Evolutionary conservation across 2,797 vertebrate species (phyloP), one percentile per base, ranked within the genome.

Genomic region (Bufotes viridis): DNA sequence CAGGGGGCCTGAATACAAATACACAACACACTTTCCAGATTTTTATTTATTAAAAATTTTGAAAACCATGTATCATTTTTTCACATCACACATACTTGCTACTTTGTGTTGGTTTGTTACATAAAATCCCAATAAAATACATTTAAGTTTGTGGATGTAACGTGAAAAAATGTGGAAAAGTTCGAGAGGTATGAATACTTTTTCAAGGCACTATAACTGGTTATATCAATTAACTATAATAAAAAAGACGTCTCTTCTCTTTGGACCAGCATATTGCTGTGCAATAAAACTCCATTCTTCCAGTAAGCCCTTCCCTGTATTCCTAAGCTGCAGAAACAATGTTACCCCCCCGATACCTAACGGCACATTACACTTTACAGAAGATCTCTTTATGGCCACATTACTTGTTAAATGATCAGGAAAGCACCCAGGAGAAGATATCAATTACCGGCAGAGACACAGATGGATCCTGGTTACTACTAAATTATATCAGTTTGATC

Each of bases 401-500:
- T 86, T 79, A 80, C 85, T 42, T 80, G 76, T 57, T 86, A 86
- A 86, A 86, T 86, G 85, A 34, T 34, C 85, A 80, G 51, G 63
- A 78, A 69, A 69, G 49, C 53, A 80, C 76, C 70, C 51, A 14
- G 49, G 76, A 86, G 49, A 86, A 78, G 85, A 70, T 69, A 86
- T 86, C 51, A 80, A 86, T 86, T 86, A 79, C 63, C 7, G n/a
- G 51, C 76, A 70, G 49, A 24, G 63, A 67, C 85, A 78, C 49
- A 86, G 79, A 86, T 49, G 63, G 60, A 78, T 78, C 84, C 24
- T 51, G 11, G 49, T 34, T 34, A 69, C 85, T 70, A 80, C 67
- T 29, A 78, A 78, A 86, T 83, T 17, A 85, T 75, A 84, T 55
- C 85, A 70, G 63, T 80, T 57, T 80, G 85, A 86, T 86, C 76